Conservation (phyloP, 2,113 vertebrate species). For the Monopterus albus region DNA sequence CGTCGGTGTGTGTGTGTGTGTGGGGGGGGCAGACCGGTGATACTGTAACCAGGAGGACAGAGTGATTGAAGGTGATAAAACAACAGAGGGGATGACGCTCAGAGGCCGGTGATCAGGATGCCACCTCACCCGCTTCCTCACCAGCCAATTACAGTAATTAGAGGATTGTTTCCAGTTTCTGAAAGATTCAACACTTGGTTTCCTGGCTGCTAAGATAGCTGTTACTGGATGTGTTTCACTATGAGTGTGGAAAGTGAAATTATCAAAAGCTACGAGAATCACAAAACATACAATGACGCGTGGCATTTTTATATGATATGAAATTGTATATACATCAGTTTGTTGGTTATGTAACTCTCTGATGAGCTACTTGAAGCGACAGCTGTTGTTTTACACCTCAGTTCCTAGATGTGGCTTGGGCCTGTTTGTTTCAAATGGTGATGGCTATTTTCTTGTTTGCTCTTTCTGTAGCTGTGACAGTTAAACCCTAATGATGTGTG, state of each 20-base stretch:
- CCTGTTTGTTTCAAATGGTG: too few species aligned
- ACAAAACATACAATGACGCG: not conserved
- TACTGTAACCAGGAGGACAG: constrained; percentile 57
- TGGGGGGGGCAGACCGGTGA: constrained; percentile 30
- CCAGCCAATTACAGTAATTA: constrained; percentile 74
- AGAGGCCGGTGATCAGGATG: constrained; percentile 47
- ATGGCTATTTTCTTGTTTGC: too few species aligned
- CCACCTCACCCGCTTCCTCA: constrained; percentile 41
- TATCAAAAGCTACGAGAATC: not conserved
- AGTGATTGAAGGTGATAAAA: constrained; percentile 57
- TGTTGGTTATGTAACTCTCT: not conserved
- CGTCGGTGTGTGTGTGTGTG: not conserved
- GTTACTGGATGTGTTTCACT: constrained; percentile 12
- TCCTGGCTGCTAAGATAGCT: constrained; percentile 31
- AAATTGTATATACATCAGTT: not conserved
- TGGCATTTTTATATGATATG: not conserved
- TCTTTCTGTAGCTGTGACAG: too few species aligned
- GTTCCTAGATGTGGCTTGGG: too few species aligned
- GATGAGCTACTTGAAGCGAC: too few species aligned
- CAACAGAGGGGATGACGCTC: constrained; percentile 46
- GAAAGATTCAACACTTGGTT: constrained; percentile 62
- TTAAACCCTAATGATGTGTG: too few species aligned
- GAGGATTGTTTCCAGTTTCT: constrained; percentile 59
- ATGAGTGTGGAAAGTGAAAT: constrained; percentile 12
- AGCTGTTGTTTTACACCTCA: too few species aligned